A percentile compares a stretch with the other conserved stretches of the same genome.
phyloP scores from a whole-genome alignment of 2,888 invertebrate genomes.

The Thumatha senex region DNA sequence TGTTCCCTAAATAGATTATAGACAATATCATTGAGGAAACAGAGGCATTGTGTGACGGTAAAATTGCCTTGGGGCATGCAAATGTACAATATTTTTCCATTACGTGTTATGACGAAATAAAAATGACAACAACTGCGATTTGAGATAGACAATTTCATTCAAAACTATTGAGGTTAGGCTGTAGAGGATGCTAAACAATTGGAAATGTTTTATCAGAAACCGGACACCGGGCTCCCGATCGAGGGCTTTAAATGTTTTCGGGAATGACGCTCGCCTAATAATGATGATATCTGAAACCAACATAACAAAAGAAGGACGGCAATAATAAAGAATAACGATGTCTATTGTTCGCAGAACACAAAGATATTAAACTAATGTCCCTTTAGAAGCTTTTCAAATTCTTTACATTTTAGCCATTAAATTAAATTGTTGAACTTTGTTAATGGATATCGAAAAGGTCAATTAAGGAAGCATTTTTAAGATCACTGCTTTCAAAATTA shows the following conservation, averaged over 20 bases:
- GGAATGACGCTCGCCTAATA: too few relatives aligned
- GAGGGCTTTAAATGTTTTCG: too few relatives aligned
- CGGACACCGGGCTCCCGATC: too few relatives aligned
- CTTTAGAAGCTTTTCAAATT: neutral
- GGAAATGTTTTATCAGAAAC: too few relatives aligned
- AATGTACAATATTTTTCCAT: constrained; percentile 2
- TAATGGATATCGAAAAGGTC: neutral
- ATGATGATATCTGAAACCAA: neutral
- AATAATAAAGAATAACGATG: constrained; percentile 33
- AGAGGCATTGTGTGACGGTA: constrained; percentile 2
- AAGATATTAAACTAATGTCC: constrained; percentile 17
- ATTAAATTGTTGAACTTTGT: constrained; percentile 2
- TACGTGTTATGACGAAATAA: neutral
- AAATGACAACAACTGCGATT: neutral
- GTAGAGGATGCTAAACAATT: too few relatives aligned
- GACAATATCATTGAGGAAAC: constrained; percentile 8
- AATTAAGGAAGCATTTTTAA: constrained; percentile 1
- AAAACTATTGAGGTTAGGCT: too few relatives aligned
- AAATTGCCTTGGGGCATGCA: constrained; percentile 3
- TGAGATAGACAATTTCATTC: too few relatives aligned
- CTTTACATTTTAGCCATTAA: constrained; percentile 1
- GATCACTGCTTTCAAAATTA: neutral
- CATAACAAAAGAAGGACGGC: constrained; percentile 21
- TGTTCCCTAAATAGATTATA: constrained; percentile 16
- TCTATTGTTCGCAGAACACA: constrained; percentile 21